Conservation (phyloP, 2,888 invertebrate species). For the Megaustenia siamemsis region DNA sequence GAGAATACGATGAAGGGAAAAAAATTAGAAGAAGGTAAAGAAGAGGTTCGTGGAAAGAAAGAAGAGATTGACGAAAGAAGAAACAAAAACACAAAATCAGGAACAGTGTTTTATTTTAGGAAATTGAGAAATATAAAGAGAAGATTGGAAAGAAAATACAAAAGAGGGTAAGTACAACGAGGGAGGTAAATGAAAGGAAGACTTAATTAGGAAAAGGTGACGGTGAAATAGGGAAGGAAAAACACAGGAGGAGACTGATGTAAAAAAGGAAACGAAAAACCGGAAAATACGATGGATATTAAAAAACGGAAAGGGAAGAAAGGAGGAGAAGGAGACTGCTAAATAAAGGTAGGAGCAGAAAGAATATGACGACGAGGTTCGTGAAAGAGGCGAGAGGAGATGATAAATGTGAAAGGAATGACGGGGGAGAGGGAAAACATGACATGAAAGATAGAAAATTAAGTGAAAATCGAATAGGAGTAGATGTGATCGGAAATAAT, state of each 20-base stretch:
- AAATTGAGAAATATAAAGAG: background rate
- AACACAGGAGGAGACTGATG: background rate
- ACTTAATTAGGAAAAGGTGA: background rate
- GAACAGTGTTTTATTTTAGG: background rate
- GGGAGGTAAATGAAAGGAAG: background rate
- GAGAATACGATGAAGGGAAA: background rate
- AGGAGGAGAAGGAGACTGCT: background rate
- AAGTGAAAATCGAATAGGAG: background rate
- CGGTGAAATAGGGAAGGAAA: background rate
- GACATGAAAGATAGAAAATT: background rate
- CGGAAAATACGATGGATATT: background rate
- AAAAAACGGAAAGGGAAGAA: slow-evolving; percentile 4
- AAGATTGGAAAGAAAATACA: background rate
- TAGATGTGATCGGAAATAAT: background rate
- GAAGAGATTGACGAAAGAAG: no score
- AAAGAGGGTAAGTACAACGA: background rate
- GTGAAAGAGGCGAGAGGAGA: no score
- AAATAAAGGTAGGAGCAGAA: background rate
- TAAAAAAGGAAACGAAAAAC: slow-evolving; percentile 21
- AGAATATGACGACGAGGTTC: background rate
- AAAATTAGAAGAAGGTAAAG: background rate
- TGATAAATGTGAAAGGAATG: no score
- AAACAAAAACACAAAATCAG: no score
- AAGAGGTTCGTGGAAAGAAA: no score
- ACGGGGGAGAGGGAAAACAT: slow-evolving; percentile 17